Base-by-base conservation (phyloP, 2,113 vertebrate species). In the Formicarius rufipectus region DNA sequence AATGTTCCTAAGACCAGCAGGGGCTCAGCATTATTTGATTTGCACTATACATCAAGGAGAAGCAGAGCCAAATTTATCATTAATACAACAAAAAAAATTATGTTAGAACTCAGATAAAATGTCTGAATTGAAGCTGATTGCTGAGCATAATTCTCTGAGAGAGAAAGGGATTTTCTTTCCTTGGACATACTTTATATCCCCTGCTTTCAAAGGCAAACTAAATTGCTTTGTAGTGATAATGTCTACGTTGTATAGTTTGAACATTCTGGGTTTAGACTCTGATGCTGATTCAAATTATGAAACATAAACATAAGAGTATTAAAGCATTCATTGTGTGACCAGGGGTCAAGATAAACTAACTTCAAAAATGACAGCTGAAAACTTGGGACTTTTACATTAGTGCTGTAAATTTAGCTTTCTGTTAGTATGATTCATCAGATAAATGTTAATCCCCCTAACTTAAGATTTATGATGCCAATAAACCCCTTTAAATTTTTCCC, bases 111-210 rank as follows among this genome's bases (percentile, higher is more conserved):
- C 50, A 58, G 53, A 45, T 83, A 67, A 79, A 88, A 73, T 47
- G 52, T 75, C 50, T 89, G 42, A 77, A 77, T 56, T 82, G 77
- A 64, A 74, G 83, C 4, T 92, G 76, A 85, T 85, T 91, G 60
- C 62, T 49, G 55, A 69, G 76, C 96, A 86, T 92, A 96, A 86
- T 92, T 86, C 96, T 80, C 74, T 63, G 63, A 73, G 75, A 20
- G 42, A 55, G 67, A 73, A 87, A 47, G 59, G 87, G 73, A 77
- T 87, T 95, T 77, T 85, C 49, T 85, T 88, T 82, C 40, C 30
- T 62, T 75, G 33, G 75, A 73, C 45, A 24, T 82, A n/a, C 15
- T 81, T 66, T 55, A 17, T 71, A 33, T 73, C 58, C 50, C 71
- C 12, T 72, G 14, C 39, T 82, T 84, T 87, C 55, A 87, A 68